These are phyloP conservation scores for Cariama cristata DNA, from an alignment of 2,113 vertebrate species.

Conservation along the genomic window DNA sequence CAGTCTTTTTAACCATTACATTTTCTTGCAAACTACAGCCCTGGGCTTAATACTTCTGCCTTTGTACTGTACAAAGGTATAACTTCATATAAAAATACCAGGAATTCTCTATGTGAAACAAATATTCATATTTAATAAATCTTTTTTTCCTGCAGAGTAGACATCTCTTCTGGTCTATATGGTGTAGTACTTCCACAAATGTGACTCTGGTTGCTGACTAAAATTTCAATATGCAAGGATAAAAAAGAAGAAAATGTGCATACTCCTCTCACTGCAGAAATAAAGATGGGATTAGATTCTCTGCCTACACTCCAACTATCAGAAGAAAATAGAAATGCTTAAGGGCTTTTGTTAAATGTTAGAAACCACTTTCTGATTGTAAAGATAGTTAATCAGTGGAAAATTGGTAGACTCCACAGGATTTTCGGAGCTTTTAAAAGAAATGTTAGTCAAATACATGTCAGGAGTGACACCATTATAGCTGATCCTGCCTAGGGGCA, in stretches of 20 bases:
- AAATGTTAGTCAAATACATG: accelerated
- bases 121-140: background rate
- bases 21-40: background rate
- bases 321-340: background rate
- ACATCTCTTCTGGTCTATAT: background rate
- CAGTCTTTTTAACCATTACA: background rate
- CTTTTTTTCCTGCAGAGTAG: background rate
- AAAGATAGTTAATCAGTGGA: background rate
- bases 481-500: background rate
- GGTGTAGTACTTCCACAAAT: background rate
- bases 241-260: background rate
- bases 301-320: background rate
- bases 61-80: background rate
- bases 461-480: background rate
- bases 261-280: background rate
- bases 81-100: background rate
- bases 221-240: background rate
- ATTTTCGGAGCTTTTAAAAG: background rate
- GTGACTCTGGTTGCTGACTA: background rate
- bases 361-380: background rate
- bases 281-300: background rate
- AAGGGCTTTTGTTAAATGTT: background rate
- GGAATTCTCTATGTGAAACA: background rate
- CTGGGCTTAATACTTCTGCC: background rate
- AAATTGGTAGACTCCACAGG: background rate